Conservation (phyloP, 2,888 invertebrate genomes). For the Drosophila vallismaia region DNA sequence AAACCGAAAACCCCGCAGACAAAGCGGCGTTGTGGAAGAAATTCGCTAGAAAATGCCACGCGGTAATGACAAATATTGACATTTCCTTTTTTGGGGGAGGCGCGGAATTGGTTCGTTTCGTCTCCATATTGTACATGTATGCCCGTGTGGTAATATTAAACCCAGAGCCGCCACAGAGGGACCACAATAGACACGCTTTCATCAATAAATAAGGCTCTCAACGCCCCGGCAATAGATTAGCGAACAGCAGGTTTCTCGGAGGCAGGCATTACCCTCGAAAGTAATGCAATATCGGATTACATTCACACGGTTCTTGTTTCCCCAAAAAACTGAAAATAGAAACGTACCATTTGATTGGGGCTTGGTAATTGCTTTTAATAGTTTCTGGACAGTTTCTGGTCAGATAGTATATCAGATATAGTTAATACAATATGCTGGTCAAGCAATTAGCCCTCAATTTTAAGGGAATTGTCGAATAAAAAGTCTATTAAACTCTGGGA, state of each 20-base stretch:
- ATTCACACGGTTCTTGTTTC: conserved; percentile 33
- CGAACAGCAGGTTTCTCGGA: conserved; percentile 30
- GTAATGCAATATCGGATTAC: conserved; percentile 28
- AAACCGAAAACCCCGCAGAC: conserved; percentile 14
- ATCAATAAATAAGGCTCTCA: conserved; percentile 48
- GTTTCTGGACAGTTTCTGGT: conserved; percentile 2
- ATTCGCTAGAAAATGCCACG: conserved; percentile 73
- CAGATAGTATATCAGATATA: neutral
- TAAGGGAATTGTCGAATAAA: neutral
- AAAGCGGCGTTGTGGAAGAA: conserved; percentile 42
- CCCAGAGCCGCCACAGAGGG: conserved; percentile 5
- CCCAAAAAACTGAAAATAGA: neutral
- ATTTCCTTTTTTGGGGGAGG: conserved; percentile 49
- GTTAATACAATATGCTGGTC: conserved; percentile 8
- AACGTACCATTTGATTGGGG: neutral
- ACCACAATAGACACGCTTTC: conserved; percentile 49
- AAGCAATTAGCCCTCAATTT: neutral
- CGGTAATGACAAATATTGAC: conserved; percentile 76
- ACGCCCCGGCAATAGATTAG: conserved; percentile 27
- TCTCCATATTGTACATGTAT: neutral
- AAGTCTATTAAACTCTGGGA: neutral
- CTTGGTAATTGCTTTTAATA: neutral
- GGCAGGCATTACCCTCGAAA: neutral
- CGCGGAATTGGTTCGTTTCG: neutral
- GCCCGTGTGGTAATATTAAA: conserved; percentile 5